Evolutionary conservation across 2,888 invertebrate genomes (phyloP).

Genomic region (Eupithecia subfuscata): DNA sequence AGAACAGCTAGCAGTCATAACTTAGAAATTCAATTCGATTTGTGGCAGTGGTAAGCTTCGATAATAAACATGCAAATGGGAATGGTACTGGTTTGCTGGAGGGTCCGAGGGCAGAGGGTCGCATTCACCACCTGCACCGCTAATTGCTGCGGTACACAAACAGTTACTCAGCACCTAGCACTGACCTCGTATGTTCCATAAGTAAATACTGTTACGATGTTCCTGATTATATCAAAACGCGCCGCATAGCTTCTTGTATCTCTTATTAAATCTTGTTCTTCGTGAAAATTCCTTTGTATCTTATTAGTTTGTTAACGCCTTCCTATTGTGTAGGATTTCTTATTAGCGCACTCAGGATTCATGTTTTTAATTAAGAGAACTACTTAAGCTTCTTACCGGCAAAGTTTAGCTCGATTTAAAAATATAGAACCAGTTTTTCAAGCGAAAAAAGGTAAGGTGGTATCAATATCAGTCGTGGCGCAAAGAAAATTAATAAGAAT

Average conservation of each 20-base stretch:
- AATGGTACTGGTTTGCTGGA: conserved; percentile 51
- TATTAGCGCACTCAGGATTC: conserved; percentile 34
- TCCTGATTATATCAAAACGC: conserved; percentile 50
- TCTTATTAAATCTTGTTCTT: conserved; percentile 47
- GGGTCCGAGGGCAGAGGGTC: conserved; percentile 70
- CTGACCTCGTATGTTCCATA: conserved; percentile 63
- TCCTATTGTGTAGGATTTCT: conserved; percentile 39
- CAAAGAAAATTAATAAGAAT: not conserved
- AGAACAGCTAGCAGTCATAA: conserved; percentile 53
- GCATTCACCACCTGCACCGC: conserved; percentile 78
- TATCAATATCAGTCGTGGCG: not conserved
- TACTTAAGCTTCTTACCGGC: conserved; percentile 14
- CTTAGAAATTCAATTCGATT: conserved; percentile 53
- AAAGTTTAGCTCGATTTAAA: not conserved
- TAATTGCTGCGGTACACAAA: conserved; percentile 79
- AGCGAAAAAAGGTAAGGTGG: not conserved
- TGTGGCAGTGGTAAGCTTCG: conserved; percentile 57
- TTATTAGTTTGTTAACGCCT: conserved; percentile 45
- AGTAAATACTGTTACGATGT: conserved; percentile 59
- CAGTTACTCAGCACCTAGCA: conserved; percentile 63
- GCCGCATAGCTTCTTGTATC: conserved; percentile 47
- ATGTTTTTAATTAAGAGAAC: conserved; percentile 29
- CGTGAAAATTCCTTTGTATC: conserved; percentile 45
- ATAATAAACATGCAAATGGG: conserved; percentile 71
- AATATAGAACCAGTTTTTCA: not conserved